Percentiles rank a stretch among this genome's conserved stretches.
Evolutionary conservation across 2,888 invertebrate genomes (phyloP).

Genomic region (Leptodirus hochenwartii): DNA sequence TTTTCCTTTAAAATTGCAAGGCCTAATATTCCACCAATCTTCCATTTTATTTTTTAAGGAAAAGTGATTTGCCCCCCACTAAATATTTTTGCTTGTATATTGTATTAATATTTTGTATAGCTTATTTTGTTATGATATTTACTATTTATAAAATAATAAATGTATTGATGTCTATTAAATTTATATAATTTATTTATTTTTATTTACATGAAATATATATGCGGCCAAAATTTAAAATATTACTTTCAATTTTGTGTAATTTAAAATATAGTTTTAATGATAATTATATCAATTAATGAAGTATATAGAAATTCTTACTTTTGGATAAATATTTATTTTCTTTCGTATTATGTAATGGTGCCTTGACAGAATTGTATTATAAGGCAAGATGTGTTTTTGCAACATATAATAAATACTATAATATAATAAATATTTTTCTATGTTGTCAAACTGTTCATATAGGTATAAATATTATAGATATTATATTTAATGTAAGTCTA

Average conservation of each 20-base stretch:
- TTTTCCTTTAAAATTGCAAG: too few species aligned
- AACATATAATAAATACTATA: slow-evolving; percentile 34
- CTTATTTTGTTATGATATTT: background rate
- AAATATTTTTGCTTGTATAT: too few species aligned
- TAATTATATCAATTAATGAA: too few species aligned
- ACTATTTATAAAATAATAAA: background rate
- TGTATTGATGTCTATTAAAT: background rate
- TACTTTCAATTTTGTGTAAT: background rate
- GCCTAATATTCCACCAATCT: too few species aligned
- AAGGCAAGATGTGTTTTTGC: slow-evolving; percentile 52
- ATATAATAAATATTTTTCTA: slow-evolving; percentile 48
- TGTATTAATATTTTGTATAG: too few species aligned
- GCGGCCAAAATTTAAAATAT: slow-evolving; percentile 1
- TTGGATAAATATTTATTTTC: slow-evolving; percentile 6
- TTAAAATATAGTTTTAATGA: background rate
- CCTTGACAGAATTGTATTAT: slow-evolving; percentile 34
- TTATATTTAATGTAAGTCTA: background rate
- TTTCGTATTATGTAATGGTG: slow-evolving; percentile 28
- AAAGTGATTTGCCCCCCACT: too few species aligned
- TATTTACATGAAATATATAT: too few species aligned
- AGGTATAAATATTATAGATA: slow-evolving; percentile 13
- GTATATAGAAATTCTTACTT: too few species aligned
- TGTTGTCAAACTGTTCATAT: slow-evolving; percentile 36
- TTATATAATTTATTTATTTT: background rate
- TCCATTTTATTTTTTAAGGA: too few species aligned